phyloP scores from a whole-genome alignment of 37 sponge, comb jelly and placozoan species.

The Beroe ovata region DNA sequence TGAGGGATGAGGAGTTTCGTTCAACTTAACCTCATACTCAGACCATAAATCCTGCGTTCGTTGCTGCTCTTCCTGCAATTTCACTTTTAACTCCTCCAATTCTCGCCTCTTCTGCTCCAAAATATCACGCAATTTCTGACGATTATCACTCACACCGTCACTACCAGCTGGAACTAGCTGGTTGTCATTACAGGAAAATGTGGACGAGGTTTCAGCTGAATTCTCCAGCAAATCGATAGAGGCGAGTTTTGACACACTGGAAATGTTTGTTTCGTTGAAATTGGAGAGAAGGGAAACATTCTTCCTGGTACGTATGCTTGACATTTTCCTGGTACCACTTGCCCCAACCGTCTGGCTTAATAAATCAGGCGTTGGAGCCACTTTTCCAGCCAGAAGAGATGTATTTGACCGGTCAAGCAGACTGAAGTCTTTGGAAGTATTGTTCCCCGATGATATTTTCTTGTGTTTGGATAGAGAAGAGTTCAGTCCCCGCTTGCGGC shows the following conservation, averaged over 20 bases:
- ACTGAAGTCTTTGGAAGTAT: not conserved
- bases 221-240: slow-evolving; percentile 28
- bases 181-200: not conserved
- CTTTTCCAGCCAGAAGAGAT: not conserved
- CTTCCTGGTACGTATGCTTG: not conserved
- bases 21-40: not conserved
- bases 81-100: not conserved
- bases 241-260: slow-evolving; percentile 17
- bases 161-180: not conserved
- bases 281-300: not conserved
- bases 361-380: no score
- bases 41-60: not conserved
- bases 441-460: not conserved
- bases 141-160: not conserved
- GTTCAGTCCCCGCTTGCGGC: not conserved
- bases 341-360: no score
- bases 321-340: no score
- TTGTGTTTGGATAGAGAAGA: not conserved
- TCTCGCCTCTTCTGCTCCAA: not conserved
- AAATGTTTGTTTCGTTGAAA: not conserved
- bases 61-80: not conserved
- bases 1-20: slow-evolving; percentile 2
- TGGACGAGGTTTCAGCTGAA: not conserved
- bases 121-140: not conserved
- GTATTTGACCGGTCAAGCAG: not conserved